Evolutionary conservation across 2,888 invertebrate species (phyloP).

Genomic region (Eupsilia transversa): DNA sequence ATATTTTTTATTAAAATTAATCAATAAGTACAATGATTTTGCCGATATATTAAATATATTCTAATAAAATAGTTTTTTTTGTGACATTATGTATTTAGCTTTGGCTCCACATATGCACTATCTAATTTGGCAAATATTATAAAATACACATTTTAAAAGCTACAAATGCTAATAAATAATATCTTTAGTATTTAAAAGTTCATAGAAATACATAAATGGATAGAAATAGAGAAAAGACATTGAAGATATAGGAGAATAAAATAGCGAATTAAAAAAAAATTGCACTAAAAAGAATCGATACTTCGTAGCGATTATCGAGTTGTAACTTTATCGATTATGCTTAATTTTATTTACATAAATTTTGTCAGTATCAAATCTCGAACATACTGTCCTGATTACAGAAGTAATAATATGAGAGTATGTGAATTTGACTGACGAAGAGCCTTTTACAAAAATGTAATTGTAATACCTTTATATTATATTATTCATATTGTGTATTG

Average conservation of each 20-base stretch:
- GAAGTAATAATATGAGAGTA: constrained; percentile 69
- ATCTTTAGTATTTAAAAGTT: constrained; percentile 35
- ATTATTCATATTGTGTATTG: background rate
- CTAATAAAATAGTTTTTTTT: constrained; percentile 39
- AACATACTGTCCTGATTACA: constrained; percentile 71
- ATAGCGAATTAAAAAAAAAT: constrained; percentile 33
- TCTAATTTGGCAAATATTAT: constrained; percentile 60
- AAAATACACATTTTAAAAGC: constrained; percentile 47
- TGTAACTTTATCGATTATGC: constrained; percentile 10
- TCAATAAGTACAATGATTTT: constrained; percentile 61
- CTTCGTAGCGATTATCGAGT: constrained; percentile 11
- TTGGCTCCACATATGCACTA: constrained; percentile 54
- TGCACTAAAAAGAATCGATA: constrained; percentile 39
- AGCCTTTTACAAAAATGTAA: background rate
- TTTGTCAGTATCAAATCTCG: constrained; percentile 63
- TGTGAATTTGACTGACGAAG: constrained; percentile 67
- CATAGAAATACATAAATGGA: constrained; percentile 29
- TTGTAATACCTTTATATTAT: background rate
- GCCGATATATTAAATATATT: constrained; percentile 39
- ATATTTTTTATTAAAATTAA: constrained; percentile 18
- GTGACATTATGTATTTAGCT: constrained; percentile 58
- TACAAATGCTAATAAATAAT: constrained; percentile 57
- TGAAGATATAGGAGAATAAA: constrained; percentile 34
- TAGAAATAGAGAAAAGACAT: constrained; percentile 29
- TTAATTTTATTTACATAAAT: constrained; percentile 29